phyloP scores from a whole-genome alignment of 1,140 invertebrate species.

The Odontomachus brunneus region DNA sequence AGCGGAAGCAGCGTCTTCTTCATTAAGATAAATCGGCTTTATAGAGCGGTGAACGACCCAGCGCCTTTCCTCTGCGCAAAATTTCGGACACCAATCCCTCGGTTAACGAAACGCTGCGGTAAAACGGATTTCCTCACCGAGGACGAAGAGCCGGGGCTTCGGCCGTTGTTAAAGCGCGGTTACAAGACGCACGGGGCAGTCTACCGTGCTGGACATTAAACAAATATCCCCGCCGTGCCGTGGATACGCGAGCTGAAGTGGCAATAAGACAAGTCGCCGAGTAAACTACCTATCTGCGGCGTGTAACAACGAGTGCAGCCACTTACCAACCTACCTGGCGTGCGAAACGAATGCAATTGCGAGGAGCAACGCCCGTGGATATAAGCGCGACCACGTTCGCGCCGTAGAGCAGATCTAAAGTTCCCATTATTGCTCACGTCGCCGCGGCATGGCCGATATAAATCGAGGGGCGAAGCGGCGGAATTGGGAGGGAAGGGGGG shows the following conservation, averaged over 20 bases:
- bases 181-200: constrained; percentile 7
- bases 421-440: constrained; percentile 56
- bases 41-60: constrained; percentile 4
- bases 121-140: background rate
- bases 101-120: constrained; percentile 17
- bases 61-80: background rate
- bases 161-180: constrained; percentile 6
- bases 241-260: constrained; percentile 16
- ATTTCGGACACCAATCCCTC: background rate
- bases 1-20: background rate
- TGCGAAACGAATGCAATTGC: constrained; percentile 55
- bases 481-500: background rate
- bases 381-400: constrained; percentile 42
- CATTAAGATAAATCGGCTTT: constrained; percentile 24
- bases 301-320: constrained; percentile 41
- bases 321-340: background rate
- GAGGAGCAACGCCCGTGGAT: constrained; percentile 9
- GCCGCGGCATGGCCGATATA: constrained; percentile 37
- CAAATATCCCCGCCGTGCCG: constrained; percentile 9
- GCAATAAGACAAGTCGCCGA: constrained; percentile 20
- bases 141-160: too few species aligned
- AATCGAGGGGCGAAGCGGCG: constrained; percentile 14
- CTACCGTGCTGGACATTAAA: constrained; percentile 26
- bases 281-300: constrained; percentile 34
- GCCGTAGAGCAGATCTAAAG: constrained; percentile 34